Evolutionary conservation across 2,113 vertebrate species (phyloP).

Genomic region (Stictonetta naevosa): DNA sequence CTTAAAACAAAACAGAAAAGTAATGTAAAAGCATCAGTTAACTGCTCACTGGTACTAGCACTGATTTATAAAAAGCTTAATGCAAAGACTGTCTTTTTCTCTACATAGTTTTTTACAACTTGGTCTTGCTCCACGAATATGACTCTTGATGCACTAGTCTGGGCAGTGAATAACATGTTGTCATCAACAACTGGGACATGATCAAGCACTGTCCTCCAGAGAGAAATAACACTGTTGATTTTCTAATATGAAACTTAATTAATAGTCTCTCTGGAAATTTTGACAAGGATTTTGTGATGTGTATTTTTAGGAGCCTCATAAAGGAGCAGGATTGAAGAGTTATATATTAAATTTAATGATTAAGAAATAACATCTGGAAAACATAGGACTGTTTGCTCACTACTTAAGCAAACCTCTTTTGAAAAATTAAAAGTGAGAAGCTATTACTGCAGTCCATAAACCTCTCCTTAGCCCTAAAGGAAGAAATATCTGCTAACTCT

Average conservation of each 20-base stretch:
- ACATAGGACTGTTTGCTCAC: neutral
- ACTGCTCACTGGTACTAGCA: neutral
- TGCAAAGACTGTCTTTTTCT: neutral
- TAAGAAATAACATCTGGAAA: neutral
- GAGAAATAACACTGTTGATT: neutral
- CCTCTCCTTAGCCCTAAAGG: neutral
- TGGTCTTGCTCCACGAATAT: neutral
- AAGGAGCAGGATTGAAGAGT: neutral
- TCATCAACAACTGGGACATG: neutral
- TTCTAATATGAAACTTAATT: neutral
- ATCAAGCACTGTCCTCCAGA: neutral
- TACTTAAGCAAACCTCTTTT: neutral
- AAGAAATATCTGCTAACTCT: slow-evolving; percentile 38
- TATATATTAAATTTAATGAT: neutral
- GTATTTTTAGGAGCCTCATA: neutral
- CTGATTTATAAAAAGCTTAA: neutral
- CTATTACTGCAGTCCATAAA: slow-evolving; percentile 41
- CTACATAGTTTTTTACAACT: neutral
- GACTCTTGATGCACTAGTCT: neutral
- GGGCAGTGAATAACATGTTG: neutral
- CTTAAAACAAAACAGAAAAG: neutral
- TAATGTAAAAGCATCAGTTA: neutral
- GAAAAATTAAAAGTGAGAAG: slow-evolving; percentile 35
- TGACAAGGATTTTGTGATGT: neutral
- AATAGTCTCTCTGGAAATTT: neutral